These are phyloP conservation scores for Ctenochaetus hawaiiensis DNA, from an alignment of 2,797 vertebrate species.

Conservation along the genomic window DNA sequence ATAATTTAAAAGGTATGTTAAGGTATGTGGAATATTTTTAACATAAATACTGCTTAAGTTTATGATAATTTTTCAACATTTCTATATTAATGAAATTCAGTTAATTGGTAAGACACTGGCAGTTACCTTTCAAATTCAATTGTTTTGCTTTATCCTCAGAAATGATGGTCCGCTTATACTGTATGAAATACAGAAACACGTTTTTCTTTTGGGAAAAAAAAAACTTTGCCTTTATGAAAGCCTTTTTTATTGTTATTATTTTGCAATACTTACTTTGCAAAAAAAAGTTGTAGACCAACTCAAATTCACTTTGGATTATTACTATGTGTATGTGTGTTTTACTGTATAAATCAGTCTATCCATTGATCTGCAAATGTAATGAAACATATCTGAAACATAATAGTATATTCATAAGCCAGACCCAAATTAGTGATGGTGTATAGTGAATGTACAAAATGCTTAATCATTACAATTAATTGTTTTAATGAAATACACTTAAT, in stretches of 20 bases:
- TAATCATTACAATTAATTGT: not conserved
- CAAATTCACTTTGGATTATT: not conserved
- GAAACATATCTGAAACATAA: not conserved
- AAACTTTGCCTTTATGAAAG: not conserved
- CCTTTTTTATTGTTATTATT: not conserved
- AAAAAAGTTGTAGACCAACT: not conserved
- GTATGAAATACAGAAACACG: not conserved
- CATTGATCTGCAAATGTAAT: not conserved
- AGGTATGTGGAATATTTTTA: too few species aligned
- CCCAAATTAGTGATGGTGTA: not conserved
- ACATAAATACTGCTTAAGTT: too few species aligned
- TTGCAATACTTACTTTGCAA: not conserved
- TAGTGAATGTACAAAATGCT: not conserved
- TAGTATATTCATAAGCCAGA: not conserved
- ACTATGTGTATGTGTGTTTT: not conserved
- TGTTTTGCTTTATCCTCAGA: not conserved
- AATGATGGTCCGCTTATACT: not conserved
- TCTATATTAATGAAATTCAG: not conserved
- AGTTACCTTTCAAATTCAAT: not conserved
- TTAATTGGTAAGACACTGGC: not conserved
- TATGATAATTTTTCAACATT: not conserved
- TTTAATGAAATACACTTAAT: not conserved
- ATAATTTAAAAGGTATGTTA: too few species aligned
- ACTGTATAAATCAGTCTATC: not conserved
- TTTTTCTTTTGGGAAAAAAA: constrained; percentile 21